Evolutionary conservation across 2,797 vertebrate species (phyloP).

Genomic region (Mallotus villosus): DNA sequence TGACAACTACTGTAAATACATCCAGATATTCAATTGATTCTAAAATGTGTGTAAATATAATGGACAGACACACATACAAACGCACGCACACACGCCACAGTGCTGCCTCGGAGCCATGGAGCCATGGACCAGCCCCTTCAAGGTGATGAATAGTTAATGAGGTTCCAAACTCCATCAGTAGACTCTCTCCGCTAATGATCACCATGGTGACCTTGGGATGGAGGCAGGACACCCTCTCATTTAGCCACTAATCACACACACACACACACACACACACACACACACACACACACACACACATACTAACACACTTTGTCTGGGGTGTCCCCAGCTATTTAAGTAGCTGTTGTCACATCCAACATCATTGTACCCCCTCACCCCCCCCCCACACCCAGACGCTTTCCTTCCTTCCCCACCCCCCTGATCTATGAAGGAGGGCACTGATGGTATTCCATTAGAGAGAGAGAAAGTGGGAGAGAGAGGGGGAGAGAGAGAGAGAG

Average conservation of each 20-base stretch:
- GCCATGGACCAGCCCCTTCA: conserved; percentile 22
- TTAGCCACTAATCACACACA: background rate
- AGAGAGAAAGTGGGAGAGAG: background rate
- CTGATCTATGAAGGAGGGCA: background rate
- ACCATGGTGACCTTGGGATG: conserved; percentile 65
- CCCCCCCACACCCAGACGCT: background rate
- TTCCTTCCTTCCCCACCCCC: too few relatives aligned
- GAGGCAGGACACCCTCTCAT: conserved; percentile 20
- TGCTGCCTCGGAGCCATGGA: background rate
- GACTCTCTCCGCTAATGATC: conserved; percentile 47
- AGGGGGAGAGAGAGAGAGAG: background rate
- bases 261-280: conserved; percentile 22
- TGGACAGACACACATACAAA: conserved; percentile 15
- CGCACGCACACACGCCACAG: conserved; percentile 18
- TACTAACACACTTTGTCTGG: conserved; percentile 2
- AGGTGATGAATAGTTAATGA: conserved; percentile 75
- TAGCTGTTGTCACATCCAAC: background rate
- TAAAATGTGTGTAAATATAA: too few relatives aligned
- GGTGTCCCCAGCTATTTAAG: conserved; percentile 26
- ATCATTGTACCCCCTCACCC: background rate
- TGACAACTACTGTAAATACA: background rate
- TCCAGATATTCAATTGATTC: background rate
- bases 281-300: conserved; percentile 15
- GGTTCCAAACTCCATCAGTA: conserved; percentile 49
- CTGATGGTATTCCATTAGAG: background rate